Base-by-base conservation (phyloP, 1,140 invertebrate species). In the Pogonus chalceus region DNA sequence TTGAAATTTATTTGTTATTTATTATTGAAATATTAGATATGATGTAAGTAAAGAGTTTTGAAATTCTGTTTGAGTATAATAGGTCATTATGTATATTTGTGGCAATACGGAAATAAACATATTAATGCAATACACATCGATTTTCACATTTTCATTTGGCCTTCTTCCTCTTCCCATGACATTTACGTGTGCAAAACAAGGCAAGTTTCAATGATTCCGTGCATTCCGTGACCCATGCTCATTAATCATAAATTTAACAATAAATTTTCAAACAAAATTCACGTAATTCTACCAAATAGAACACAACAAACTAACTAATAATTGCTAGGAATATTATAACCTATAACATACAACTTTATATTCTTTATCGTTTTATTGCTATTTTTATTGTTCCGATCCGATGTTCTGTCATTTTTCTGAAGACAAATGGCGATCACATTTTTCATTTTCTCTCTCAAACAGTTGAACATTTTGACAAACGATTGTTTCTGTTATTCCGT, bases 161-260 rank as follows among this genome's bases (percentile, higher is more conserved):
- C n/a, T n/a, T n/a, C n/a, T n/a, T n/a, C n/a, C n/a, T n/a, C n/a
- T n/a, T n/a, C n/a, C n/a, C n/a, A n/a, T 43, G 37, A 43, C 37
- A 43, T 43, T 43, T 43, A 43, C 37, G 37, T 43, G 37, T 18
- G 37, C 37, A 43, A 43, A 43, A 43, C n/a, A 43, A 7, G 18
- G 3, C 37, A 16, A 43, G 18, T 43, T 18, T 4, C 37, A 43
- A 4, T 43, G 37, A 43, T 43, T 43, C n/a, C n/a, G n/a, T 43
- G 37, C 18, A 18, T 43, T 7, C 3, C 37, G 37, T 43, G 37
- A 43, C 37, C 4, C 18, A 18, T 43, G 9, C 37, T 43, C 37
- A 43, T 43, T 43, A 10, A 43, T 43, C 37, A 43, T 12, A 3
- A 43, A 3, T 43, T 43, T 43, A 43, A 43, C 37, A 43, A 43